Base-by-base conservation (phyloP, 2,797 vertebrate species). In the Sternotherus odoratus region DNA sequence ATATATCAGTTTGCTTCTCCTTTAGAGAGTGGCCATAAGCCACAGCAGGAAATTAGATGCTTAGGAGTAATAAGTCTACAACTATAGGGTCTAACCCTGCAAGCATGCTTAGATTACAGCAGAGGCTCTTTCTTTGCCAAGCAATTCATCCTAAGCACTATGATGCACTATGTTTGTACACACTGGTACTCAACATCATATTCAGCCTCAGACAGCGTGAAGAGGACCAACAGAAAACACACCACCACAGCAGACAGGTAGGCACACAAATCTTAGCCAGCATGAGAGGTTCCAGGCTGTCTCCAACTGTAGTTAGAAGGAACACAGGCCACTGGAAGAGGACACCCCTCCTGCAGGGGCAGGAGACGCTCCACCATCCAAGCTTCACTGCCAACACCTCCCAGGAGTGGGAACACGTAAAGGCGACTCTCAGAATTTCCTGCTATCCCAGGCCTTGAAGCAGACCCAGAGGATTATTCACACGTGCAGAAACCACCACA, bases 121-220 rank as follows among this genome's bases (percentile, higher is more conserved):
- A 19, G 48, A n/a, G 10, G 24, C 48, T 3, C 4, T 26, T 50
- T 16, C 0, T 0, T 13, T 5, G 50, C 72, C 46, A 16, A 2
- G 1, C 30, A 79, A 8, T 26, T 69, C 85, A 4, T 8, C n/a
- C n/a, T 66, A n/a, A 66, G 9, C 63, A 36, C 43, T 43, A 43
- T 43, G n/a, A 57, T 19, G 30, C n/a, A 21, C n/a, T 8, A 66
- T 21, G 33, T 36, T 9, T 66, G 33, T 10, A 36, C 63, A n/a
- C n/a, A 33, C 28, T 63, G 60, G 60, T 17, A 63, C 60, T 8
- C 12, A 4, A n/a, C 13, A n/a, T n/a, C 16, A 17, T 19, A n/a
- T 66, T 66, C n/a, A 36, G 63, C n/a, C 63, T 21, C 33, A 36
- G n/a, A 21, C 17, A 66, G n/a, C 3, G 6, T 63, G 57, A 63